A percentile compares a stretch with the other conserved stretches of the same genome.
Conservation (phyloP, 2,888 invertebrate species). For the Electrophaes corylata region DNA sequence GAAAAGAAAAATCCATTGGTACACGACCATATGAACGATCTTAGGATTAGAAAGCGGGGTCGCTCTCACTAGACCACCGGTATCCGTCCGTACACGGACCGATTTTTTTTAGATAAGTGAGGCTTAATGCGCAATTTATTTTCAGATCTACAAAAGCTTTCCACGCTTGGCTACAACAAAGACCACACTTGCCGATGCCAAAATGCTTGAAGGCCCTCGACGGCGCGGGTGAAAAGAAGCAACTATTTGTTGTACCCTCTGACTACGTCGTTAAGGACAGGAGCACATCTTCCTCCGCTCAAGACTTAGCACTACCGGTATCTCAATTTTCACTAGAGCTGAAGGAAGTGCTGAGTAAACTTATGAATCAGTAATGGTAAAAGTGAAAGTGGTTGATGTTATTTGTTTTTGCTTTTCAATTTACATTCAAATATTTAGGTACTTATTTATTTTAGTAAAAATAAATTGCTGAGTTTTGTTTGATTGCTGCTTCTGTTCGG, state of each 20-base stretch:
- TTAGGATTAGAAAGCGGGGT: no score
- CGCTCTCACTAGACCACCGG: no score
- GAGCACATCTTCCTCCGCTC: slow-evolving; percentile 43
- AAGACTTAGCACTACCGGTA: slow-evolving; percentile 69
- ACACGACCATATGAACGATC: no score
- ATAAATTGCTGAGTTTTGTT: neutral
- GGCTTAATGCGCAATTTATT: slow-evolving; percentile 7
- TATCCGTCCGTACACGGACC: no score
- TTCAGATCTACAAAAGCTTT: slow-evolving; percentile 74
- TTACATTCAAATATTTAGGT: neutral
- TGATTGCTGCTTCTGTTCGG: neutral
- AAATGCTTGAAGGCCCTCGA: slow-evolving; percentile 53
- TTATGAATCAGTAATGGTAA: slow-evolving; percentile 48
- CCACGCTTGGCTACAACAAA: slow-evolving; percentile 62
- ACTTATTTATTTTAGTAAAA: neutral
- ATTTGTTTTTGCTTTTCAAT: neutral
- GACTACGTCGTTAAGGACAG: slow-evolving; percentile 63
- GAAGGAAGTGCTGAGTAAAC: slow-evolving; percentile 70
- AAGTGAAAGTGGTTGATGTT: neutral
- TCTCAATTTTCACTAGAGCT: slow-evolving; percentile 72
- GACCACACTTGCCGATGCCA: slow-evolving; percentile 68
- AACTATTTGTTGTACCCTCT: slow-evolving; percentile 69
- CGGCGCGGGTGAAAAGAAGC: slow-evolving; percentile 59
- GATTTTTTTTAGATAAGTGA: no score
- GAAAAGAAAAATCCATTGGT: no score